Base-by-base conservation (phyloP, 2,113 vertebrate species). In the Sclerurus mexicanus region DNA sequence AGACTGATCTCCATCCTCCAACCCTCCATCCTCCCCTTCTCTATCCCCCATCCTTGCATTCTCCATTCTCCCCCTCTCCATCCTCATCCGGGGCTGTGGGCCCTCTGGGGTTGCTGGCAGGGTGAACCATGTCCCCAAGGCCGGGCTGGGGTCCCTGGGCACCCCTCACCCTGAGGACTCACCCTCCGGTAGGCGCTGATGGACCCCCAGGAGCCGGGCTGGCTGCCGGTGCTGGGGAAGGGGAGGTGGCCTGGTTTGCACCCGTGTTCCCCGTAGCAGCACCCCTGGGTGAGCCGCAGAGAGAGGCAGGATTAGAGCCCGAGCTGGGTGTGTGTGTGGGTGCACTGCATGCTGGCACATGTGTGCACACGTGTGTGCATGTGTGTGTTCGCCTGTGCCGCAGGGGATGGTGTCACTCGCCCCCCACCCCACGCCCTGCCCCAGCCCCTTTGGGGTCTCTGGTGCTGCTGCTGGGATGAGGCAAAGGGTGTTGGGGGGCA, bases 181-280 rank as follows among this genome's bases (percentile, higher is more conserved):
- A 98, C 97, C 87, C 56, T 91, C n/a, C 93, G 93, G 85, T 93
- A 96, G 33, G 82, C 49, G 1, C 4, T 83, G 73, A 95, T 68
- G 72, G 96, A 80, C 6, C 76, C 28, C 94, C 97, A 97, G 64
- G 96, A 68, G 28, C 95, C 5, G 0, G 95, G 22, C 44, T 88
- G 83, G 80, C 74, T 72, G 27, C 87, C 7, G 1, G 84, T 8
- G 80, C 67, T 8, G 10, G 89, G 74, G 23, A 95, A 92, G 28
- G 77, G 78, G 21, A 22, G 35, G 55, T 94, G 88, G 10, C 85
- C 85, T 0, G 92, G 90, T 60, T 91, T 93, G 93, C 92, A 95
- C 16, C 85, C 59, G 0, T 83, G 95, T 6, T 97, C 95, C 33
- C 93, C 35, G 0, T 83, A 83, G 79, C 95, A 96, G 93, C 96